A percentile compares a stretch with the other conserved stretches of the same genome.
phyloP scores from a whole-genome alignment of 2,888 invertebrate genomes.

The Listrodromus nycthemerus region DNA sequence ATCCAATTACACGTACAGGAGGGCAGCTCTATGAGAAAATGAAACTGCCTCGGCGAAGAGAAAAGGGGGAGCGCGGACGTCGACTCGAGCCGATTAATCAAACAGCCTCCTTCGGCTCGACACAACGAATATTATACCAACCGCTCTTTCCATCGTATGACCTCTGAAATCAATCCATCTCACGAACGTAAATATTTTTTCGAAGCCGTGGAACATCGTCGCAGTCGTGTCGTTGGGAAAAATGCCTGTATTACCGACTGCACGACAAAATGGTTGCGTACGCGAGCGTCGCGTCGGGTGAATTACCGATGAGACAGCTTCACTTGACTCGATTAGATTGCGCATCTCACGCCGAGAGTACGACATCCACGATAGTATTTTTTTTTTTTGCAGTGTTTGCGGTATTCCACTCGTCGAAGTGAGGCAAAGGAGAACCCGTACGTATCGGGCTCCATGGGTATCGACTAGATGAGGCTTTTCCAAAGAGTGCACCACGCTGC shows the following conservation, averaged over 20 bases:
- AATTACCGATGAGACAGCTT: background rate
- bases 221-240: background rate
- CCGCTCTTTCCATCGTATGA: background rate
- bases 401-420: background rate
- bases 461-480: conserved; percentile 11
- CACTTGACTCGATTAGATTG: conserved; percentile 15
- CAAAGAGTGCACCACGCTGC: background rate
- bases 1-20: conserved; percentile 38
- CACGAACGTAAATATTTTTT: background rate
- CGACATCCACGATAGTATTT: background rate
- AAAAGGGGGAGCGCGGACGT: background rate
- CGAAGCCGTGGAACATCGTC: background rate
- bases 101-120: background rate
- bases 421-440: background rate
- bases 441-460: background rate
- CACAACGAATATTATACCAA: background rate
- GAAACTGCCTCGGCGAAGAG: background rate
- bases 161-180: background rate
- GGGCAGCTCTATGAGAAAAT: conserved; percentile 17
- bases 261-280: background rate
- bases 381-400: background rate
- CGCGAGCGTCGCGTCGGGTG: background rate
- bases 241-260: background rate
- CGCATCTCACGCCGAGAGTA: conserved; percentile 5
- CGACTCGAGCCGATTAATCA: conserved; percentile 7